Evolutionary conservation across 2,113 vertebrate genomes (phyloP), one percentile per base, ranked within the genome.

Genomic region (Chamaetylas fuelleborni): DNA sequence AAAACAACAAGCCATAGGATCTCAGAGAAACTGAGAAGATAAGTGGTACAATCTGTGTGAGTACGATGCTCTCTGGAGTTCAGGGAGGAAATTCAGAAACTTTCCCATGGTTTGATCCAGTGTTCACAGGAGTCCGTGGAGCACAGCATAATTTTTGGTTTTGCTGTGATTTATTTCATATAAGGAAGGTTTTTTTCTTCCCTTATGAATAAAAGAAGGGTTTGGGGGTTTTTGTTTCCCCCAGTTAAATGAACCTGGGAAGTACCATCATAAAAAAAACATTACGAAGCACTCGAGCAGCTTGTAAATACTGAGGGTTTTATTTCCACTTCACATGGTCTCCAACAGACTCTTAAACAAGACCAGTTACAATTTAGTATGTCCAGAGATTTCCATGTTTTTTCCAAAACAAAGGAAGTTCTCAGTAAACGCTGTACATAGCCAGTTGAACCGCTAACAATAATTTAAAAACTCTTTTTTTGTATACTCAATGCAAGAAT

Each of bases 391-490:
- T 92, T 96, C 93, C 71, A 42, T 64, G 88, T 47, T 96, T 97
- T 94, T 94, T 93, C 97, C 86, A 90, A 97, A 96, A 97, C 6
- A 8, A 96, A 96, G 95, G 86, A 94, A 96, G 79, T 81, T 94
- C 70, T 73, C 85, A 77, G 96, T 97, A 98, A 98, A 98, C 93
- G 81, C 98, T 98, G 98, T 98, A 98, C 98, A 98, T 97, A 98
- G 97, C 98, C 98, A 98, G 97, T 93, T 96, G 93, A 95, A 97
- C 95, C 94, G 95, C 95, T 98, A 96, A 99, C 98, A 98, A 98
- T 98, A 97, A 98, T 96, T 98, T 98, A 97, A 98, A 99, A 99
- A 99, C 81, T 92, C 74, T 51, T 85, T 97, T 34, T 97, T 97
- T 97, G 94, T 98, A 94, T 94, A 91, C 81, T 98, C 95, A 96